Percentiles rank a stretch among this genome's conserved stretches.
phyloP scores from a whole-genome alignment of 2,113 vertebrate species.

The Serinus canaria region DNA sequence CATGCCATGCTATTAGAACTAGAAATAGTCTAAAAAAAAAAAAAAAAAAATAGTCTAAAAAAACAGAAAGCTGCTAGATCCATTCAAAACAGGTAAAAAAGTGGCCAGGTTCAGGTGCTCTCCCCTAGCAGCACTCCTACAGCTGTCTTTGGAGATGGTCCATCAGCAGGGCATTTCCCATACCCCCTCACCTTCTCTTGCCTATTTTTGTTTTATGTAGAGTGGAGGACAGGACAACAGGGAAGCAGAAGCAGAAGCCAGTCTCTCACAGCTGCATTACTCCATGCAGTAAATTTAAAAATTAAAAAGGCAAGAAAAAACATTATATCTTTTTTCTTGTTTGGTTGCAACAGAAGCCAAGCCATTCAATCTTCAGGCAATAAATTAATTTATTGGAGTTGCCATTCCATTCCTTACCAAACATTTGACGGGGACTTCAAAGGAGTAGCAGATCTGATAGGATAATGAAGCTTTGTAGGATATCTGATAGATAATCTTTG shows the following conservation, averaged over 20 bases:
- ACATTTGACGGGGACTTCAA: neutral
- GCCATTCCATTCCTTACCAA: neutral
- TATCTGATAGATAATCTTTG: neutral
- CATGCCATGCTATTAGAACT: neutral
- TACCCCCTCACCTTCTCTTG: neutral
- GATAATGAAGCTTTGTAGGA: neutral
- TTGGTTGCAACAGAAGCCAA: neutral
- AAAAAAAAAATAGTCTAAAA: too few relatives aligned
- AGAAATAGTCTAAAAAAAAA: neutral
- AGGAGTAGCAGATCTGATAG: neutral
- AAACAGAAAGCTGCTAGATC: neutral
- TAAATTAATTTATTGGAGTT: neutral
- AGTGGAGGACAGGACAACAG: neutral
- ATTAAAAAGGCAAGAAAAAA: neutral
- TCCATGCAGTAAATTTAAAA: neutral
- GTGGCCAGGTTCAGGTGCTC: neutral
- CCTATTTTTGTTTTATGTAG: neutral
- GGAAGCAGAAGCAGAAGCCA: neutral
- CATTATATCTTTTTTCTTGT: accelerated
- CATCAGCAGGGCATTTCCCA: accelerated
- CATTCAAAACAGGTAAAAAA: neutral
- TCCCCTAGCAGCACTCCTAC: neutral
- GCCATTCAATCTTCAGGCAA: neutral
- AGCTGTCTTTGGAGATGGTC: neutral
- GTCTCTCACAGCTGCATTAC: neutral